A percentile compares a stretch with the other conserved stretches of the same genome.
phyloP scores from a whole-genome alignment of 2,888 invertebrate genomes.

The Brachylomia viminalis region DNA sequence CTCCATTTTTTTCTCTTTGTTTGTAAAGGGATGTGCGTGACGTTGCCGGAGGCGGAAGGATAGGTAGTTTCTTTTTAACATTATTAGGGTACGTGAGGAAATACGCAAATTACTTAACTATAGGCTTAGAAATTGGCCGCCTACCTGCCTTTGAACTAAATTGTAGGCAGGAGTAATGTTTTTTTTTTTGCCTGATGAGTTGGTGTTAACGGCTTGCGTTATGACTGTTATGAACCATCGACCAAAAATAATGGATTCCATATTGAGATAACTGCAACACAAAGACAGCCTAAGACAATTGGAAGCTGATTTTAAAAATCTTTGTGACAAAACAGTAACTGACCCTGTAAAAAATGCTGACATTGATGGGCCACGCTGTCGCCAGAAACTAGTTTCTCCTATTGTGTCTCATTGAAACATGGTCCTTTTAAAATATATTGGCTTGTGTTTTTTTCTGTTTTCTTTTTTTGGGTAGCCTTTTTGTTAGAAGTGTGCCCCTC shows the following conservation, averaged over 20 bases:
- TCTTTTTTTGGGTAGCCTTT: conserved; percentile 78
- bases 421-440: conserved; percentile 84
- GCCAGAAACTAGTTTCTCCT: conserved; percentile 84
- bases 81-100: conserved; percentile 84
- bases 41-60: conserved; percentile 88
- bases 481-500: conserved; percentile 83
- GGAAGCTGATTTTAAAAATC: conserved; percentile 37
- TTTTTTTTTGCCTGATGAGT: conserved; percentile 39
- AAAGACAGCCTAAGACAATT: conserved; percentile 51
- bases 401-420: conserved; percentile 83
- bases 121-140: conserved; percentile 67
- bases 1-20: conserved; percentile 80
- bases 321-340: conserved; percentile 54
- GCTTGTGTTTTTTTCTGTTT: conserved; percentile 77
- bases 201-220: conserved; percentile 37
- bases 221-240: conserved; percentile 37
- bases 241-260: conserved; percentile 44
- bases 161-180: conserved; percentile 58
- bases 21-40: conserved; percentile 88
- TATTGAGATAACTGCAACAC: conserved; percentile 10
- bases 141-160: conserved; percentile 66
- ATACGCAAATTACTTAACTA: conserved; percentile 83
- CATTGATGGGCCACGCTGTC: conserved; percentile 79
- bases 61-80: conserved; percentile 84
- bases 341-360: conserved; percentile 69